Evolutionary conservation across 2,113 vertebrate species (phyloP).

Genomic region (Aegotheles bennettii): DNA sequence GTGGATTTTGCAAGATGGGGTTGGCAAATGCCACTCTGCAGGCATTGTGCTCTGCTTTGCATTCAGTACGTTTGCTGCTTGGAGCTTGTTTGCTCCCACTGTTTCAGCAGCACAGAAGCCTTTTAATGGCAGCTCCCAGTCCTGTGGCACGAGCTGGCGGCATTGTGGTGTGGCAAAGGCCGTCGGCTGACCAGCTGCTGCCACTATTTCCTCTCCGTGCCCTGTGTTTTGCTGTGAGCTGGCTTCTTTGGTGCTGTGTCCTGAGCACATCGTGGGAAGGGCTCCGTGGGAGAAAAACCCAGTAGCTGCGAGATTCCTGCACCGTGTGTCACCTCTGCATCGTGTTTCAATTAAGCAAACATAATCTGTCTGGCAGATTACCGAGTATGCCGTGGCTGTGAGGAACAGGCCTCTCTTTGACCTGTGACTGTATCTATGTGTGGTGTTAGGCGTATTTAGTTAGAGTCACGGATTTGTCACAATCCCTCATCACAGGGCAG

Average conservation of each 20-base stretch:
- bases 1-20: neutral
- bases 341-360: neutral
- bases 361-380: conserved; percentile 12
- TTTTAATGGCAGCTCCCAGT: neutral
- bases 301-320: conserved; percentile 1
- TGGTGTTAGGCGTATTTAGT: neutral
- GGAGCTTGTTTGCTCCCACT: neutral
- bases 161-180: neutral
- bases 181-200: neutral
- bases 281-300: neutral
- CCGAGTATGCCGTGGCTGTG: neutral
- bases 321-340: neutral
- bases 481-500: neutral
- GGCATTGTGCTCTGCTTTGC: neutral
- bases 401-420: neutral
- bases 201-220: neutral
- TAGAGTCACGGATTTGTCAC: neutral
- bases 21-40: neutral
- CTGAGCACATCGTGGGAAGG: neutral
- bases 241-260: neutral
- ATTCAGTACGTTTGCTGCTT: neutral
- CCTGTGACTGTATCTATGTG: neutral
- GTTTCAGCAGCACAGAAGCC: neutral
- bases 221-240: neutral
- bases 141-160: rapidly evolving